These are phyloP conservation scores for Drosophila watanabei DNA, from an alignment of 1,140 invertebrate species.

Conservation along the genomic window DNA sequence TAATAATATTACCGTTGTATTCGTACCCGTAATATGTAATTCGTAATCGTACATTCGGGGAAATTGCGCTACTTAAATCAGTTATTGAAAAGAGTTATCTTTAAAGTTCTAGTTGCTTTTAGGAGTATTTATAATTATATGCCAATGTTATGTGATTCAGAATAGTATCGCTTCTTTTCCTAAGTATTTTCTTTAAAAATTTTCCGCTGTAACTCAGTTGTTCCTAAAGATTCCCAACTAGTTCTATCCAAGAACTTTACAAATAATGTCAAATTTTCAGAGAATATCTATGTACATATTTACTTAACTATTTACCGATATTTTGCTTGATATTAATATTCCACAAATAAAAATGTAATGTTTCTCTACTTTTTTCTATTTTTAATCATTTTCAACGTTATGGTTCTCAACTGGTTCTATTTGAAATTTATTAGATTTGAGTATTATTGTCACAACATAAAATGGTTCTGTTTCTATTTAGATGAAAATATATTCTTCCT, in stretches of 20 bases:
- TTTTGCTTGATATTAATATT: not conserved
- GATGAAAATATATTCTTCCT: not conserved
- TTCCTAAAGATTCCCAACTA: not conserved
- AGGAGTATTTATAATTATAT: not conserved
- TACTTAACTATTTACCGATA: not conserved
- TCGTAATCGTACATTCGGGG: constrained; percentile 31
- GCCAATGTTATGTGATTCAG: not conserved
- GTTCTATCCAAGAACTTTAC: not conserved
- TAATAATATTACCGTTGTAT: constrained; percentile 23
- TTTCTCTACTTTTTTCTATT: not conserved
- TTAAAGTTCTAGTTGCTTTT: not conserved
- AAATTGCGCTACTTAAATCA: not conserved
- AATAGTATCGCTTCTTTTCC: not conserved
- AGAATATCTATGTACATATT: not conserved
- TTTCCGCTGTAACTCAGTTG: too few relatives aligned
- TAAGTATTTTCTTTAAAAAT: not conserved
- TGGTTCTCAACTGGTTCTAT: not conserved
- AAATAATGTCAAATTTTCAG: not conserved
- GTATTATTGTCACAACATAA: not conserved
- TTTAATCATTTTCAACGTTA: not conserved
- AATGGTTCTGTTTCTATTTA: not conserved
- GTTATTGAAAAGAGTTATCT: not conserved
- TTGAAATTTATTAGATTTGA: not conserved
- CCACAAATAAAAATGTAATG: not conserved
- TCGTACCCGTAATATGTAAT: constrained; percentile 34